Evolutionary conservation across 2,888 invertebrate genomes (phyloP).

Genomic region (Chymomyza procnemis): DNA sequence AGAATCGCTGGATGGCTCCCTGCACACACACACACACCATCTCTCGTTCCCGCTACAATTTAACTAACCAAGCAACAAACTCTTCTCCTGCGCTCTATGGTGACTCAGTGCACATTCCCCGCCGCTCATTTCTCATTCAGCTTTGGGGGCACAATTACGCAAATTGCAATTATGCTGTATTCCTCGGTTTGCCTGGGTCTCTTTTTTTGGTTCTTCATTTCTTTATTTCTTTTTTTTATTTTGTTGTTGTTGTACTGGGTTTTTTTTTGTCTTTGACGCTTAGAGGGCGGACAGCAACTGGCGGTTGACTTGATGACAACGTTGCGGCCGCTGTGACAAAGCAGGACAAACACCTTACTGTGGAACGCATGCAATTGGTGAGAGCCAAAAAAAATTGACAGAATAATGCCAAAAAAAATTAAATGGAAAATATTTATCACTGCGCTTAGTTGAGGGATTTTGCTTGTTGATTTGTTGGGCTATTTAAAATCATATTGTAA

Average conservation of each 20-base stretch:
- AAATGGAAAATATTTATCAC: no score
- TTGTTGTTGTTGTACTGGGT: constrained; percentile 14
- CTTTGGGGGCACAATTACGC: constrained; percentile 61
- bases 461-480: no score
- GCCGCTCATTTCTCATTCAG: constrained; percentile 56
- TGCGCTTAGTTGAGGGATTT: no score
- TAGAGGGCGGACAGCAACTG: constrained; percentile 9
- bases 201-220: constrained; percentile 18
- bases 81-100: constrained; percentile 31
- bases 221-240: constrained; percentile 15
- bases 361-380: neutral
- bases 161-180: constrained; percentile 62
- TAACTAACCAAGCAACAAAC: constrained; percentile 46
- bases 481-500: no score
- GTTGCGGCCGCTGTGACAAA: constrained; percentile 48
- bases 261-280: neutral
- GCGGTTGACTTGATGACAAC: constrained; percentile 41
- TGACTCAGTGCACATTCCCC: constrained; percentile 27
- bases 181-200: constrained; percentile 43
- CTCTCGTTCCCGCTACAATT: constrained; percentile 18
- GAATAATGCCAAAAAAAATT: no score
- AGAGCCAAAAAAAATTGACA: no score
- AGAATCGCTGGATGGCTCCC: neutral
- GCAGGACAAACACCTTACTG: constrained; percentile 1
- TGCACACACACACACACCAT: neutral